Evolutionary conservation across 2,888 invertebrate genomes (phyloP).

Genomic region (Dione vanillae): DNA sequence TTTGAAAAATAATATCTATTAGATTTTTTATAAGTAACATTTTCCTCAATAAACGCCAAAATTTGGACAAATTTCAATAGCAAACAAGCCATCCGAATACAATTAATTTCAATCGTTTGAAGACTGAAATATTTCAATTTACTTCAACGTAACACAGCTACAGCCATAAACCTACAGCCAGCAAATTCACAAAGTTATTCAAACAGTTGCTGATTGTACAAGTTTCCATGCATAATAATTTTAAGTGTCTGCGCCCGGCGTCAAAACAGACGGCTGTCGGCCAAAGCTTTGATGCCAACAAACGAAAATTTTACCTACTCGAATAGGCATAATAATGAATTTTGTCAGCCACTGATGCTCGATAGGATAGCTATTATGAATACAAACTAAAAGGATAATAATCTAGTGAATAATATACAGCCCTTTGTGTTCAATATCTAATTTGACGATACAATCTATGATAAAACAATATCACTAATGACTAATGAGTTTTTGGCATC

Average conservation of each 20-base stretch:
- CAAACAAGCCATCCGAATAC: neutral
- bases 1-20: too few species aligned
- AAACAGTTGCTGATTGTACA: slow-evolving; percentile 36
- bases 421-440: neutral
- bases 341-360: slow-evolving; percentile 16
- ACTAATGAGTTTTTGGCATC: neutral
- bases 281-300: slow-evolving; percentile 41
- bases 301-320: slow-evolving; percentile 34
- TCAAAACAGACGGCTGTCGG: slow-evolving; percentile 39
- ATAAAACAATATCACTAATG: neutral
- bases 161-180: slow-evolving; percentile 11
- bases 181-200: slow-evolving; percentile 26
- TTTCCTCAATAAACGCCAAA: neutral
- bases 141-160: neutral
- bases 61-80: neutral
- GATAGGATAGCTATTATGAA: slow-evolving; percentile 16
- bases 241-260: slow-evolving; percentile 39
- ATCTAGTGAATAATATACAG: slow-evolving; percentile 1
- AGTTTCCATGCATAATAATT: slow-evolving; percentile 39
- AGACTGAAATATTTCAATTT: slow-evolving; percentile 5
- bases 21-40: neutral
- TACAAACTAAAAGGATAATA: slow-evolving; percentile 4
- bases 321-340: slow-evolving; percentile 23
- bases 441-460: slow-evolving; percentile 6
- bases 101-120: neutral